These are phyloP conservation scores for Beris chalybata DNA, from an alignment of 2,888 invertebrate genomes.

Conservation along the genomic window DNA sequence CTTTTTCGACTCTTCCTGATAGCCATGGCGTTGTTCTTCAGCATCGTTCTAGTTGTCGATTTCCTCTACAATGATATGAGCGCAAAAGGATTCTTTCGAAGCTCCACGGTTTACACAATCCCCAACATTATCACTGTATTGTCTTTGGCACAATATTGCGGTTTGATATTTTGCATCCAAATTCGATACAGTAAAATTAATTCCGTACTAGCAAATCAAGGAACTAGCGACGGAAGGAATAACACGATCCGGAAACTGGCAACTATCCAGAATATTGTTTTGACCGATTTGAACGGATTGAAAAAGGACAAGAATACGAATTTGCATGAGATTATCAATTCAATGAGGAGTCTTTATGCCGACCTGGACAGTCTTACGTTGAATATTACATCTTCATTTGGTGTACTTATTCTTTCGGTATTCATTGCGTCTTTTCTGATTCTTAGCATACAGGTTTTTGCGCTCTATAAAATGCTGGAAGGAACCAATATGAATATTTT, in stretches of 20 bases:
- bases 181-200: constrained; percentile 21
- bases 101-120: constrained; percentile 26
- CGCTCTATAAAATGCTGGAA: constrained; percentile 29
- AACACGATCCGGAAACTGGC: background rate
- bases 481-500: background rate
- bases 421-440: constrained; percentile 32
- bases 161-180: constrained; percentile 19
- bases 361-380: constrained; percentile 21
- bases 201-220: constrained; percentile 6
- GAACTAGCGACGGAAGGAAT: background rate
- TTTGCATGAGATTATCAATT: constrained; percentile 13
- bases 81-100: constrained; percentile 10
- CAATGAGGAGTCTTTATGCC: constrained; percentile 11
- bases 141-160: constrained; percentile 24
- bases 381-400: constrained; percentile 24
- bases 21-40: constrained; percentile 7
- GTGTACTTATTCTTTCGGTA: constrained; percentile 20
- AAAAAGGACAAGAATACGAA: background rate
- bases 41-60: constrained; percentile 18
- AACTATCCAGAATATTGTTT: background rate
- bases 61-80: constrained; percentile 25
- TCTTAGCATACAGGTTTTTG: constrained; percentile 32
- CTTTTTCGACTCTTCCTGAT: constrained; percentile 4
- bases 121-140: constrained; percentile 24
- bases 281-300: background rate